Conservation (phyloP, 2,888 invertebrate genomes). For the Drosophila tripunctata region DNA sequence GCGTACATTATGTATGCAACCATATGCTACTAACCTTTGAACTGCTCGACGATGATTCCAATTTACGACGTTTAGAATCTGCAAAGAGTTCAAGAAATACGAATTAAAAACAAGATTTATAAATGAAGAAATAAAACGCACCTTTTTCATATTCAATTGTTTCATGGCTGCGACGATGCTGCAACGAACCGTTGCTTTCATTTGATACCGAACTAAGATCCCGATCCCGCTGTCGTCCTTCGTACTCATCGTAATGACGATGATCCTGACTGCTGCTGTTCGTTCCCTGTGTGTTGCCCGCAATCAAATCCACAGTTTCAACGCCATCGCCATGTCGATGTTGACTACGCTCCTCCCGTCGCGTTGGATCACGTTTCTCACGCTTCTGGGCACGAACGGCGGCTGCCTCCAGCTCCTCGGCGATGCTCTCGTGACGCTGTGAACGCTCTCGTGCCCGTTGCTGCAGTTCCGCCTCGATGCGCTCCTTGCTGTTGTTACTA, state of each 20-base stretch:
- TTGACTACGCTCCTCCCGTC: slow-evolving; percentile 79
- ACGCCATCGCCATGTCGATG: slow-evolving; percentile 62
- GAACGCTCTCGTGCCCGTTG: slow-evolving; percentile 73
- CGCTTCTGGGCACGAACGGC: slow-evolving; percentile 68
- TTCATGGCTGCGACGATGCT: slow-evolving; percentile 86
- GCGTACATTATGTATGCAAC: slow-evolving; percentile 84
- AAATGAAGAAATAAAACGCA: no score
- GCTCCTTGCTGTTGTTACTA: slow-evolving; percentile 76
- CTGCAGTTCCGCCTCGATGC: slow-evolving; percentile 73
- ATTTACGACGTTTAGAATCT: slow-evolving; percentile 93
- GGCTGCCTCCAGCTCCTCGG: slow-evolving; percentile 60
- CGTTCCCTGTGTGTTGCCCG: slow-evolving; percentile 29
- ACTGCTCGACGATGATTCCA: slow-evolving; percentile 89
- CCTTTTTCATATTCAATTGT: slow-evolving; percentile 87
- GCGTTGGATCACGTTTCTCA: slow-evolving; percentile 73
- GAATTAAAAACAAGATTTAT: no score
- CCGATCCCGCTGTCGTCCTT: slow-evolving; percentile 87
- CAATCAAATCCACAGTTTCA: slow-evolving; percentile 63
- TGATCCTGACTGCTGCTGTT: slow-evolving; percentile 40
- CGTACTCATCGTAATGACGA: slow-evolving; percentile 76
- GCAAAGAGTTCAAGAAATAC: not conserved
- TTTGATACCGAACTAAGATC: slow-evolving; percentile 86
- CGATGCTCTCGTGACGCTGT: slow-evolving; percentile 55
- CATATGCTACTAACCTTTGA: slow-evolving; percentile 92
- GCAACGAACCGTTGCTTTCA: slow-evolving; percentile 85